Evolutionary conservation across 2,113 vertebrate genomes (phyloP), one percentile per base, ranked within the genome.

Genomic region (Psilopsiagon aymara): DNA sequence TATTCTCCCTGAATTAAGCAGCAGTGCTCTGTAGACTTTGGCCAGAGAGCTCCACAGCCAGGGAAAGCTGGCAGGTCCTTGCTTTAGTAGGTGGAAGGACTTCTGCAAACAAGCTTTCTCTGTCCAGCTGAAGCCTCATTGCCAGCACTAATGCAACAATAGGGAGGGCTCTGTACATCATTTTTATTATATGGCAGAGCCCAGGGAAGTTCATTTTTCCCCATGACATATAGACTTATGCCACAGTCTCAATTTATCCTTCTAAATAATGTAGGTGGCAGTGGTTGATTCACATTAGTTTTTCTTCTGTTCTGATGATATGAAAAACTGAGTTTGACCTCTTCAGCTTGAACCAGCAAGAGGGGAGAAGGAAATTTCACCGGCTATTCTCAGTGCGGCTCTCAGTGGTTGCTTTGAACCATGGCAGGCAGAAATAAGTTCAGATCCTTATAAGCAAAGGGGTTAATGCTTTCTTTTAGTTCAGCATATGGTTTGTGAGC

Each of bases 251-350:
- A 95, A 71, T 97, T 97, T 97, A 92, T 97, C 95, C 94, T 97
- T 95, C 92, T 97, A 96, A 97, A 96, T 97, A 97, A 97, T 97
- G 96, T 97, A 97, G 91, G 95, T 95, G 86, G 95, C 94, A 84
- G 83, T 78, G 82, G 81, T 95, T 97, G 96, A 95, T 96, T 96
- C 97, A 95, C 96, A 97, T 93, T 97, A 96, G 95, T 96, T 97
- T 97, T 94, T 94, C 91, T 95, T 97, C 94, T 95, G 80, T 96
- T 96, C 91, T 94, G 95, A 96, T 96, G 92, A 96, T 97, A 94
- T 53, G 94, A 95, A 97, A 97, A 96, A 93, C 96, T 92, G 94
- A 93, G 76, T 94, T 97, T 97, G 95, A 97, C 97, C 97, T 97
- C 94, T 88, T 46, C 84, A 88, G 66, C 95, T 96, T 96, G 88